phyloP scores from a whole-genome alignment of 2,888 invertebrate genomes.

The Beris chalybata region DNA sequence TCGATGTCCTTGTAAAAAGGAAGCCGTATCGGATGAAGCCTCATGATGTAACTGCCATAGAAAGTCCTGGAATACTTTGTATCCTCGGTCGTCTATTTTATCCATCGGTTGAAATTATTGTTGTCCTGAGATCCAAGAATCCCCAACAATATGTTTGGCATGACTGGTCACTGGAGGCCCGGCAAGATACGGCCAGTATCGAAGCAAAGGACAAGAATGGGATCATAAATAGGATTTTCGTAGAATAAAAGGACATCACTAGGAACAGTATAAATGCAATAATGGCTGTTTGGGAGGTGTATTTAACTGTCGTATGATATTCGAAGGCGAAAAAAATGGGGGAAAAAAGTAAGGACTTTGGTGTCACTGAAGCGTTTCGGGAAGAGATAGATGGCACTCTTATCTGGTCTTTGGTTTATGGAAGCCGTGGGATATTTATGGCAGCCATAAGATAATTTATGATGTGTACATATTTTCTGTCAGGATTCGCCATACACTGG shows the following conservation, averaged over 20 bases:
- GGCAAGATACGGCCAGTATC: background rate
- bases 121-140: background rate
- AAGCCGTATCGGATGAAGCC: no score
- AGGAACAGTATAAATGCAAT: conserved; percentile 17
- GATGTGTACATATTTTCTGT: conserved; percentile 20
- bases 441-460: conserved; percentile 23
- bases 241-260: conserved; percentile 16
- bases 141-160: conserved; percentile 24
- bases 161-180: background rate
- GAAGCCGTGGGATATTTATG: conserved; percentile 22
- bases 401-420: conserved; percentile 15
- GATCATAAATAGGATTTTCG: conserved; percentile 15
- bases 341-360: background rate
- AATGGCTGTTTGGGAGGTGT: conserved; percentile 18
- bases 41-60: no score
- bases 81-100: no score
- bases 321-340: background rate
- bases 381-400: conserved; percentile 1
- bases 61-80: no score
- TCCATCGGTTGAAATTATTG: no score
- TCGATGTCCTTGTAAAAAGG: no score
- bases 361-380: background rate
- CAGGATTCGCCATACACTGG: background rate
- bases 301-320: conserved; percentile 21
- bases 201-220: background rate